Conservation (phyloP, 2,113 vertebrate species). For the Brachypteracias leptosomus region DNA sequence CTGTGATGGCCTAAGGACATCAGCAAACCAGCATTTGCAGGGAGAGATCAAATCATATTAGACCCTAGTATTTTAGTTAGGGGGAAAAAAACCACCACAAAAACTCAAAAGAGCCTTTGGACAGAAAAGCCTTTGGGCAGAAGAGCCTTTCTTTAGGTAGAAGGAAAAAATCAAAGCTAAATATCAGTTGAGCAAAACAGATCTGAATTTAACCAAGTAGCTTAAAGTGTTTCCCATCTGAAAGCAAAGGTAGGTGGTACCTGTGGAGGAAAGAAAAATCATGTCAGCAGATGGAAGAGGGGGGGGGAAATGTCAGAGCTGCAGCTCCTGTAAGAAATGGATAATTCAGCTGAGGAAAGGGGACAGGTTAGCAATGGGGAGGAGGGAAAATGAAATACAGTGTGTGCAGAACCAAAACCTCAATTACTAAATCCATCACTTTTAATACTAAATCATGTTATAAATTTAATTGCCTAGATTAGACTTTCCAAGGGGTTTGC, state of each 20-base stretch:
- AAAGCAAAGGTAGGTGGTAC: neutral
- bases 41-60: neutral
- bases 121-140: neutral
- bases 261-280: neutral
- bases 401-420: neutral
- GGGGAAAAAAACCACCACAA: neutral
- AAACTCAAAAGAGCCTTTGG: neutral
- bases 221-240: neutral
- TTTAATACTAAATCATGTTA: neutral
- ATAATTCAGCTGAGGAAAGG: neutral
- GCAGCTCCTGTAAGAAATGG: neutral
- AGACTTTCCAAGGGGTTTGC: neutral
- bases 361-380: neutral
- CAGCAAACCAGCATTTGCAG: neutral
- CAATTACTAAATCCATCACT: neutral
- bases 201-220: neutral
- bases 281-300: neutral
- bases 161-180: neutral
- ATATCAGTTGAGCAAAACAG: neutral
- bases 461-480: neutral
- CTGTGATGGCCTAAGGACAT: neutral
- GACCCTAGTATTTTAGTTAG: neutral
- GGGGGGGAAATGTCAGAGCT: neutral
- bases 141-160: neutral
- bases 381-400: neutral